Conservation (phyloP, 2,113 vertebrate species). For the Atractosteus spatula region DNA sequence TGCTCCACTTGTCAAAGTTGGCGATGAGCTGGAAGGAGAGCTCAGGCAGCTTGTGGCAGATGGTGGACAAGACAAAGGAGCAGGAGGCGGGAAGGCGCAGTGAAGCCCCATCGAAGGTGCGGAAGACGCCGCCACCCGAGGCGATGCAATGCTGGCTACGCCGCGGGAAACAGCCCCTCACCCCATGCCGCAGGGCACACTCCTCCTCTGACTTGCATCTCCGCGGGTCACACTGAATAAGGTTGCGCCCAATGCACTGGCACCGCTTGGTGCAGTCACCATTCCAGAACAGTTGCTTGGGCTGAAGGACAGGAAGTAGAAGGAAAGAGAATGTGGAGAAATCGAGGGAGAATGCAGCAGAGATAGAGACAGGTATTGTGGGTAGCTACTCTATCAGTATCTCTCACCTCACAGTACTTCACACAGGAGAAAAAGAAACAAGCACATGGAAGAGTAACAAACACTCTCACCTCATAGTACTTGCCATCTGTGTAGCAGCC, state of each 20-base stretch:
- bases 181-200: conserved; percentile 76
- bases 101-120: conserved; percentile 92
- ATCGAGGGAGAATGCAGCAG: background rate
- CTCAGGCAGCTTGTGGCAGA: conserved; percentile 94
- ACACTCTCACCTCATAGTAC: conserved; percentile 85
- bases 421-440: background rate
- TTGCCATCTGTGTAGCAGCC: conserved; percentile 93
- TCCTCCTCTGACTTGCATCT: conserved; percentile 91
- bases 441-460: background rate
- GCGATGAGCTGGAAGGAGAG: conserved; percentile 98
- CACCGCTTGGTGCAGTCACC: conserved; percentile 91
- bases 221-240: conserved; percentile 91
- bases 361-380: no score
- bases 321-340: background rate
- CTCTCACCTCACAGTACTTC: no score
- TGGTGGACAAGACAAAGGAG: conserved; percentile 94
- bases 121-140: conserved; percentile 87
- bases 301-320: conserved; percentile 57
- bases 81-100: conserved; percentile 94
- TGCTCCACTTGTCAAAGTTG: conserved; percentile 97
- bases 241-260: conserved; percentile 93
- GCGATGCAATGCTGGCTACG: conserved; percentile 87
- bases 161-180: conserved; percentile 85
- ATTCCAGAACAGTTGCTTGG: conserved; percentile 96
- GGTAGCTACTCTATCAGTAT: no score